Conservation (phyloP, 2,113 vertebrate genomes). For the Ovibos moschatus region DNA sequence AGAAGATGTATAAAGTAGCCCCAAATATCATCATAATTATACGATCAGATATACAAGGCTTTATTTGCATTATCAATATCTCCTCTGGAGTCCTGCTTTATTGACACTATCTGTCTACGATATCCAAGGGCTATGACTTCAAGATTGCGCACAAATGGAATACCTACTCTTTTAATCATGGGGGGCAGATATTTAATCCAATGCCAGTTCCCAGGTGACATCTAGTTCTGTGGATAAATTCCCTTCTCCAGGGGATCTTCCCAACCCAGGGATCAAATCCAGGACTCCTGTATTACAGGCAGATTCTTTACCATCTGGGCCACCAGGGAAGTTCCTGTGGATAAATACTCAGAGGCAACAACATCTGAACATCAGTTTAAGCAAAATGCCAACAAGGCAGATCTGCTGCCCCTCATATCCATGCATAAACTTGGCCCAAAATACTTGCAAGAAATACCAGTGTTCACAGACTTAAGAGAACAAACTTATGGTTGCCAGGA, state of each 20-base stretch:
- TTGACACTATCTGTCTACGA: neutral
- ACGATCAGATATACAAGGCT: neutral
- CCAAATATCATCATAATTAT: neutral
- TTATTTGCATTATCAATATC: conserved; percentile 2
- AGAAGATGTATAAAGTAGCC: neutral
- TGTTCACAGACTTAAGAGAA: neutral
- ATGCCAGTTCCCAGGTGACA: neutral
- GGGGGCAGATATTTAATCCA: neutral
- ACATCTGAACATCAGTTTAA: neutral
- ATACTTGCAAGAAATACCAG: neutral
- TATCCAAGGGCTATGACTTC: neutral
- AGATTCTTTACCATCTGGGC: neutral
- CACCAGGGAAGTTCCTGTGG: neutral
- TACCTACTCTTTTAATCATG: neutral
- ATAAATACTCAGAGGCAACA: neutral
- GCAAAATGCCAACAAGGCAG: neutral
- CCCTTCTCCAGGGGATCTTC: neutral
- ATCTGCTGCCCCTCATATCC: neutral
- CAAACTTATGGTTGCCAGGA: neutral
- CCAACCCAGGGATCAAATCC: neutral
- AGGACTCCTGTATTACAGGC: neutral
- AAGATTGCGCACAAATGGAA: neutral
- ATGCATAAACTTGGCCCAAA: neutral
- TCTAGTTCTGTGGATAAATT: neutral
- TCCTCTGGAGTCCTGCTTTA: neutral